Percentiles rank a stretch among this genome's conserved stretches.
phyloP scores from a whole-genome alignment of 2,113 vertebrate species.

The Stomatorhinus ivindoensis region DNA sequence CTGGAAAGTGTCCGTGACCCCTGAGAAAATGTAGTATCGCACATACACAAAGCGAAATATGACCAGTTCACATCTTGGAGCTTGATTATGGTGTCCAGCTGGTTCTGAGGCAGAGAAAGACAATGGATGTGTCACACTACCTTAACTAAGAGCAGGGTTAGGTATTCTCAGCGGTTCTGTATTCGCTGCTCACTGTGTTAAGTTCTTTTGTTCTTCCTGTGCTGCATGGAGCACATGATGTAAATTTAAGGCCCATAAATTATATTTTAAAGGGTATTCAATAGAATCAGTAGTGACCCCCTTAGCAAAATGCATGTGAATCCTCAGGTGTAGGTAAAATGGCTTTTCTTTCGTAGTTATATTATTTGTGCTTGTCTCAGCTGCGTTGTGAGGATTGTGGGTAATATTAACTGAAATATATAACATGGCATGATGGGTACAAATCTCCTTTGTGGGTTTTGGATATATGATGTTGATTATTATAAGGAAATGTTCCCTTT shows the following conservation, averaged over 20 bases:
- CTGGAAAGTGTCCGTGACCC: background rate
- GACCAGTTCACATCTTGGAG: background rate
- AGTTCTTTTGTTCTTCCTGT: background rate
- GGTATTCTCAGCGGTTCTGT: background rate
- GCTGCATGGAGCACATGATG: background rate
- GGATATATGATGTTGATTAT: background rate
- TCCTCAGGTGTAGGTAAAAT: background rate
- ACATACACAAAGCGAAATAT: background rate
- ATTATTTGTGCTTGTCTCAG: background rate
- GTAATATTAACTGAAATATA: background rate
- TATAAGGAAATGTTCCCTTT: background rate
- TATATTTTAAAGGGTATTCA: background rate
- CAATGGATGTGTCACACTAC: background rate
- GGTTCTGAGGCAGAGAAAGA: background rate
- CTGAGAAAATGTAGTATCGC: background rate
- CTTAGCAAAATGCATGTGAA: background rate
- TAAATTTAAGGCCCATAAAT: background rate
- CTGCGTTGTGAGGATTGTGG: background rate
- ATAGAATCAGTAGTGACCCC: background rate
- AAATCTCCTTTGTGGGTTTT: background rate
- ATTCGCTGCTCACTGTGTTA: background rate
- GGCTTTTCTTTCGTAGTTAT: background rate
- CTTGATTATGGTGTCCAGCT: background rate
- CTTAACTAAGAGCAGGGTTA: background rate
- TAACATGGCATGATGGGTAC: background rate